Conservation (phyloP, 2,888 invertebrate genomes). For the Dynastes hyllus region DNA sequence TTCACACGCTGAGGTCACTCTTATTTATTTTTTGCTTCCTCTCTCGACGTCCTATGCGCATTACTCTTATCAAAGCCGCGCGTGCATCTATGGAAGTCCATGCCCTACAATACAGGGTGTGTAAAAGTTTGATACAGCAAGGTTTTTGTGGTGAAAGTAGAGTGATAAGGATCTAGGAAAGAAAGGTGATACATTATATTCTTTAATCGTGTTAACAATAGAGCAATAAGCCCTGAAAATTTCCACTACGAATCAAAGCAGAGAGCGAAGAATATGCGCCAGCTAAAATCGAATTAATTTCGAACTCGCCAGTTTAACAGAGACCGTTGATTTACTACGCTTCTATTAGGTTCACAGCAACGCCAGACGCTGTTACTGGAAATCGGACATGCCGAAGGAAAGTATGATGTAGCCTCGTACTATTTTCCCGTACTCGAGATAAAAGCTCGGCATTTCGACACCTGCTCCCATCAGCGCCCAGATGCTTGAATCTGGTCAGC, state of each 20-base stretch:
- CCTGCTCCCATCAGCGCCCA: constrained; percentile 63
- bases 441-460: constrained; percentile 65
- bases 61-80: constrained; percentile 14
- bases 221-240: no score
- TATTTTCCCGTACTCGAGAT: constrained; percentile 62
- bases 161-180: no score
- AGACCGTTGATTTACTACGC: constrained; percentile 21
- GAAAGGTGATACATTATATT: no score
- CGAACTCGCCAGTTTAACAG: constrained; percentile 4
- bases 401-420: constrained; percentile 38
- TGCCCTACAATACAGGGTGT: background rate
- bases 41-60: constrained; percentile 21
- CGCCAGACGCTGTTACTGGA: constrained; percentile 1
- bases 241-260: no score
- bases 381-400: constrained; percentile 3
- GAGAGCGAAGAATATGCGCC: no score
- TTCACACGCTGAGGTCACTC: constrained; percentile 61
- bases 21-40: constrained; percentile 60
- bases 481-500: constrained; percentile 66
- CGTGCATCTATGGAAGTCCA: constrained; percentile 13
- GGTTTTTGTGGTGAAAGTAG: no score
- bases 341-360: background rate
- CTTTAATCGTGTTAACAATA: no score
- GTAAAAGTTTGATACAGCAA: background rate
- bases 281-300: constrained; percentile 5